Conservation (phyloP, 2,113 vertebrate genomes). For the Pogonocichla stellata region DNA sequence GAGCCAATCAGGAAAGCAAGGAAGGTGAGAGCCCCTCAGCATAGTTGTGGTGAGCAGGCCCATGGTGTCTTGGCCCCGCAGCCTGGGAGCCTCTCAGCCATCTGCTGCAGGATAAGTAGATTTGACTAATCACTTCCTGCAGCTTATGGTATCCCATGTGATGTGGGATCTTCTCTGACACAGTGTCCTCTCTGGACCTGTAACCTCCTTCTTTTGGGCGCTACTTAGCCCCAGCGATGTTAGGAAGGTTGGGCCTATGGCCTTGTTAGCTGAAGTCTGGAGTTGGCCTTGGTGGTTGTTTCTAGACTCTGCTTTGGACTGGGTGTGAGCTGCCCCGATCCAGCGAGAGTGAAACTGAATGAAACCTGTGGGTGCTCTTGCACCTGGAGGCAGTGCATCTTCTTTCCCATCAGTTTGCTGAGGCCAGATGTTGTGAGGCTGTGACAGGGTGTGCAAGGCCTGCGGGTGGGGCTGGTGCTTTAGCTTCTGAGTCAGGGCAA, state of each 20-base stretch:
- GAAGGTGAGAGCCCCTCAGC: constrained; percentile 82
- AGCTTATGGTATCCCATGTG: neutral
- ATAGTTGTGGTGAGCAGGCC: constrained; percentile 71
- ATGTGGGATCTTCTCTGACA: constrained; percentile 25
- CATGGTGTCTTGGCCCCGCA: rapidly evolving
- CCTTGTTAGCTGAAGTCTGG: neutral
- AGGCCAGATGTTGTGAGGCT: neutral
- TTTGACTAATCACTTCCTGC: constrained; percentile 56
- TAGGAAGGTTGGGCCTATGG: neutral
- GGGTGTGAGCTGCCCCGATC: rapidly evolving
- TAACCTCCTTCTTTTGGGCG: neutral
- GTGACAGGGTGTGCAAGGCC: rapidly evolving
- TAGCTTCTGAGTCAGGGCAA: neutral
- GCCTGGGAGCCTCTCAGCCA: neutral
- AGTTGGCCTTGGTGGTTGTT: neutral
- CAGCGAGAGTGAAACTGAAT: neutral
- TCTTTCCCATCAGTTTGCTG: rapidly evolving
- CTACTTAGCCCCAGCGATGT: neutral
- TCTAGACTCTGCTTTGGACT: neutral
- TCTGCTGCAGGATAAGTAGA: constrained; percentile 58
- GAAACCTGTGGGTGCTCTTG: neutral
- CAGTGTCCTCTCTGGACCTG: constrained; percentile 32
- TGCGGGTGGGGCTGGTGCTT: neutral
- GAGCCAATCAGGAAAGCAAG: constrained; percentile 93
- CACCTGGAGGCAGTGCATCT: neutral